Conservation (phyloP, 1,140 invertebrate genomes). For the Nixonia krombeini region DNA sequence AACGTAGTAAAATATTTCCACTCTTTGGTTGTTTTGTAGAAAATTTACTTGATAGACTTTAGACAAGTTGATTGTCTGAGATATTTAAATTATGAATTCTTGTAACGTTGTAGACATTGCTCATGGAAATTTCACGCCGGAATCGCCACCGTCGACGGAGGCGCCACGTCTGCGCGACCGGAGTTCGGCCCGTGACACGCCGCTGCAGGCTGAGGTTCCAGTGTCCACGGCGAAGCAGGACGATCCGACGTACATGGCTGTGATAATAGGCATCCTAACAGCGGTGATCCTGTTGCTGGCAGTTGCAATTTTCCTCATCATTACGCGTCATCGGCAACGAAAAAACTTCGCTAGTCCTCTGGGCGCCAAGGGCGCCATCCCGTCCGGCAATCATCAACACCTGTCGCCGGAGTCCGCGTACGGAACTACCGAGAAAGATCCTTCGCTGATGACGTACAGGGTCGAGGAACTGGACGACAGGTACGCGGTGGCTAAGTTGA, state of each 20-base stretch:
- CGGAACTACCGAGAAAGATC: conserved; percentile 69
- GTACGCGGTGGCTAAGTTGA: conserved; percentile 66
- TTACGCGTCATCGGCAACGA: conserved; percentile 74
- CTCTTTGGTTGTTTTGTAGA: too few relatives aligned
- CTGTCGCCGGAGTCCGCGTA: conserved; percentile 67
- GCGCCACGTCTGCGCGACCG: conserved; percentile 69
- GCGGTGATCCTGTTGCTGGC: conserved; percentile 76
- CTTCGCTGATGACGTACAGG: conserved; percentile 67
- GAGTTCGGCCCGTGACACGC: conserved; percentile 61
- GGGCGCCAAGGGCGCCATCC: conserved; percentile 67
- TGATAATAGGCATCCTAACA: conserved; percentile 78
- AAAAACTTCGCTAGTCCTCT: conserved; percentile 73
- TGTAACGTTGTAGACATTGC: conserved; percentile 62
- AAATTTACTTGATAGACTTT: too few relatives aligned
- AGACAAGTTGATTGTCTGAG: too few relatives aligned
- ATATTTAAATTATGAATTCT: too few relatives aligned
- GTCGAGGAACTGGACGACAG: conserved; percentile 69
- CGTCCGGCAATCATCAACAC: conserved; percentile 66
- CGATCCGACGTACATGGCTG: conserved; percentile 76
- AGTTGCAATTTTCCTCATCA: conserved; percentile 75
- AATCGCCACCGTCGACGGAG: conserved; percentile 64
- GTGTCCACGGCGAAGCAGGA: conserved; percentile 70
- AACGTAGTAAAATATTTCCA: too few relatives aligned
- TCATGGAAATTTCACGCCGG: conserved; percentile 71
- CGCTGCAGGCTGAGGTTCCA: conserved; percentile 62